These are phyloP conservation scores for Actinernus sp. DNA, from an alignment of 92 coral and sea anemone species.

Conservation along the genomic window DNA sequence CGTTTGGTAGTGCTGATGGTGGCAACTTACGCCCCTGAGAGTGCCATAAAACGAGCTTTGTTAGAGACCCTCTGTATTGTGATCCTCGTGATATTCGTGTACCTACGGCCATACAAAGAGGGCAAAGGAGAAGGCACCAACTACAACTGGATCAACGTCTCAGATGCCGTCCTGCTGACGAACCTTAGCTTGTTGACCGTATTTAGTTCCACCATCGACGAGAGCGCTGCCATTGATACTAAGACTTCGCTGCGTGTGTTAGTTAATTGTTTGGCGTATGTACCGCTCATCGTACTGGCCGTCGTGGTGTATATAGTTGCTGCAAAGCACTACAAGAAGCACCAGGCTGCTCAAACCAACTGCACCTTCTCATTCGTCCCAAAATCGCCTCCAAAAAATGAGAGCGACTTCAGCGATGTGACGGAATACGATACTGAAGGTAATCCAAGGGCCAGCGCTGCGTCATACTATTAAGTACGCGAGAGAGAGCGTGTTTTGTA, in stretches of 20 bases:
- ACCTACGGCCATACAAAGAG: slow-evolving; percentile 82
- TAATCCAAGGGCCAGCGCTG: too few relatives aligned
- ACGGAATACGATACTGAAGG: too few relatives aligned
- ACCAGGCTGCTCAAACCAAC: too few relatives aligned
- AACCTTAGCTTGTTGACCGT: slow-evolving; percentile 54
- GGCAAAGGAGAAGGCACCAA: slow-evolving; percentile 10
- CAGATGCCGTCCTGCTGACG: slow-evolving; percentile 61
- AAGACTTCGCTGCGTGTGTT: slow-evolving; percentile 1
- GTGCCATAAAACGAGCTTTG: slow-evolving; percentile 66
- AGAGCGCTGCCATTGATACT: neutral
- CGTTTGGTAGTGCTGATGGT: slow-evolving; percentile 48
- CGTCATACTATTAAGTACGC: too few relatives aligned
- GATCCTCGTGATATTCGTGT: slow-evolving; percentile 60
- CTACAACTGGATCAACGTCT: slow-evolving; percentile 71
- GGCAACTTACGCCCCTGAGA: slow-evolving; percentile 46
- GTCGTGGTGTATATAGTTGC: neutral
- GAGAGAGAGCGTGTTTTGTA: too few relatives aligned
- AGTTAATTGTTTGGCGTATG: slow-evolving; percentile 43
- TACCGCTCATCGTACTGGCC: slow-evolving; percentile 26
- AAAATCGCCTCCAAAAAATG: too few relatives aligned
- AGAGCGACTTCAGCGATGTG: too few relatives aligned
- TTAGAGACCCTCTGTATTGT: slow-evolving; percentile 67
- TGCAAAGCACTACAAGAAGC: too few relatives aligned
- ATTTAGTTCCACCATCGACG: slow-evolving; percentile 30
- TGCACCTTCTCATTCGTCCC: too few relatives aligned